Evolutionary conservation across 2,113 vertebrate species (phyloP).

Genomic region (Semicossyphus pulcher): DNA sequence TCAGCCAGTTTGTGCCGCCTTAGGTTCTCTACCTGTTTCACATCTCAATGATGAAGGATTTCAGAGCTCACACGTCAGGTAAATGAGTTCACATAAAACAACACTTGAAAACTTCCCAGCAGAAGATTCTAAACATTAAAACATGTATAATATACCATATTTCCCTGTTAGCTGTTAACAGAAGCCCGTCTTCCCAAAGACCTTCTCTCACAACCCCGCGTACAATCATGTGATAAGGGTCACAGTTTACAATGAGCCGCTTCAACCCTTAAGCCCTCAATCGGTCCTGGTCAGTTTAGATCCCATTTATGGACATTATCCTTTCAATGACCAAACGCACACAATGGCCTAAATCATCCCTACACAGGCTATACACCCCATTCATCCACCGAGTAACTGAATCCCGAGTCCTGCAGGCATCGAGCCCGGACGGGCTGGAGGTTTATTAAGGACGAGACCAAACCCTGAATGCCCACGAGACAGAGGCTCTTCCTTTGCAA

Average conservation of each 20-base stretch:
- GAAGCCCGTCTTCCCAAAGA: constrained; percentile 4
- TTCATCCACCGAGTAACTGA: constrained; percentile 67
- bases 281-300: constrained; percentile 71
- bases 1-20: too few species aligned
- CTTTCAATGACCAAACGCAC: constrained; percentile 69
- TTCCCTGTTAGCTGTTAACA: background rate
- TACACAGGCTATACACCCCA: constrained; percentile 46
- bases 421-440: constrained; percentile 16
- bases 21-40: too few species aligned
- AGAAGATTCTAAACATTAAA: too few species aligned
- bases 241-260: constrained; percentile 54
- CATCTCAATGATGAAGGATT: too few species aligned
- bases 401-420: constrained; percentile 52
- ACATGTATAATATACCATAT: too few species aligned
- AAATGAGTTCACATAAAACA: too few species aligned
- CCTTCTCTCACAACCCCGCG: background rate
- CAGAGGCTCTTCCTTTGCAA: constrained; percentile 68
- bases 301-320: constrained; percentile 73
- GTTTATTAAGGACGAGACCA: constrained; percentile 61
- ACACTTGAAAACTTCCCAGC: too few species aligned
- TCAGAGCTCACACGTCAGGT: too few species aligned
- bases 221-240: constrained; percentile 55
- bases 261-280: constrained; percentile 71
- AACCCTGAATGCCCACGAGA: constrained; percentile 67
- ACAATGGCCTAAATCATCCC: constrained; percentile 66